Percentiles rank a stretch among this genome's conserved stretches.
These are phyloP conservation scores for Lamprotornis superbus DNA, from an alignment of 2,113 vertebrate genomes.

Conservation along the genomic window DNA sequence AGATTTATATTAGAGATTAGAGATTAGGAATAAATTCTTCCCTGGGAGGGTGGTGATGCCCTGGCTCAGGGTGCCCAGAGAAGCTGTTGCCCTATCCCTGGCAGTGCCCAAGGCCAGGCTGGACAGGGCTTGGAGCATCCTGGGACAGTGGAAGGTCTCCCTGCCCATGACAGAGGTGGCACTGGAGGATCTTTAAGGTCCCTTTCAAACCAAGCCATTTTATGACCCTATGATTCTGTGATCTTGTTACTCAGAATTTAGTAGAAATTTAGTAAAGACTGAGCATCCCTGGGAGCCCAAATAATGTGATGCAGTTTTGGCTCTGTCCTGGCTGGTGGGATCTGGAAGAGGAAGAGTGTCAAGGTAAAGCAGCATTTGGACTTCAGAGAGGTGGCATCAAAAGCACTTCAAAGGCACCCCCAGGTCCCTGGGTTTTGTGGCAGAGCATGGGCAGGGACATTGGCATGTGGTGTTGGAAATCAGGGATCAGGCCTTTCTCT, in stretches of 20 bases:
- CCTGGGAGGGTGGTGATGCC: fast-evolving
- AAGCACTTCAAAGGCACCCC: not conserved
- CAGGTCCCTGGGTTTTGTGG: not conserved
- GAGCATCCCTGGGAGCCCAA: not conserved
- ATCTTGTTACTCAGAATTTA: not conserved
- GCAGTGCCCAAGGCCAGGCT: fast-evolving
- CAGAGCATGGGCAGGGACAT: not conserved
- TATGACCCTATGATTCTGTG: not conserved
- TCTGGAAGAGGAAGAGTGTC: not conserved
- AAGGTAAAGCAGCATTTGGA: not conserved
- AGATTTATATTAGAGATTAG: not conserved
- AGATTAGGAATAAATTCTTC: not conserved
- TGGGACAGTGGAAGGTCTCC: not conserved
- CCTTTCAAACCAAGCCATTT: not conserved
- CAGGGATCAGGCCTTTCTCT: not conserved
- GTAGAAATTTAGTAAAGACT: not conserved
- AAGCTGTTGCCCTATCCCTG: not conserved
- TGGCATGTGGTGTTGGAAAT: fast-evolving
- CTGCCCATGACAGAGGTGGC: not conserved
- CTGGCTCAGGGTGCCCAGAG: not conserved
- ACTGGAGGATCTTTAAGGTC: fast-evolving
- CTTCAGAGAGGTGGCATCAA: not conserved
- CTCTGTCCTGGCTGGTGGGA: fast-evolving
- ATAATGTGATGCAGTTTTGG: fast-evolving
- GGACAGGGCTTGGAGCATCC: not conserved